A percentile compares a stretch with the other conserved stretches of the same genome.
phyloP scores from a whole-genome alignment of 1,140 invertebrate species.

The Anastatus disparis region DNA sequence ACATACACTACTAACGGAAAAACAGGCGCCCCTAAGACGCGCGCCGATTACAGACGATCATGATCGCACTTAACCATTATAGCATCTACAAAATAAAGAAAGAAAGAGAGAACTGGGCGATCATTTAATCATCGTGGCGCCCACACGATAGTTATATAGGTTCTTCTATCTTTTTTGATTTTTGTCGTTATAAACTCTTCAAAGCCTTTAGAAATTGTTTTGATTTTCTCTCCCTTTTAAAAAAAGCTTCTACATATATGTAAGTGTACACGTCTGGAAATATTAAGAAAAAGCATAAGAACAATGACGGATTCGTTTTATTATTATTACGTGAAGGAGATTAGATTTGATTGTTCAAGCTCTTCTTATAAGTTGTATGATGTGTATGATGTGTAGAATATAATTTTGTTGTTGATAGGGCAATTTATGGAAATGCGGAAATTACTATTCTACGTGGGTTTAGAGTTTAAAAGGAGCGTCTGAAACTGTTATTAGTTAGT shows the following conservation, averaged over 20 bases:
- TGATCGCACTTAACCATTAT: constrained; percentile 41
- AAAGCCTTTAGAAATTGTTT: too few species aligned
- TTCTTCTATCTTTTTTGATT: neutral
- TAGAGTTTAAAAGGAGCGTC: neutral
- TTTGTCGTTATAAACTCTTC: neutral
- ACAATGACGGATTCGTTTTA: constrained; percentile 33
- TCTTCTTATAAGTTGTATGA: too few species aligned
- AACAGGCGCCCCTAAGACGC: neutral
- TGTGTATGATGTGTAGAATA: neutral
- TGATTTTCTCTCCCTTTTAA: constrained; percentile 12
- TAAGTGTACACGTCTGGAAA: too few species aligned
- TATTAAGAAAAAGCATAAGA: too few species aligned
- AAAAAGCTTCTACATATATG: too few species aligned
- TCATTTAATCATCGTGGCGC: constrained; percentile 10
- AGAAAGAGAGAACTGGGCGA: neutral
- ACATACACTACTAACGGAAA: too few species aligned
- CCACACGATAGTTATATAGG: too few species aligned
- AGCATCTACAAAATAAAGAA: too few species aligned
- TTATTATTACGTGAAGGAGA: neutral
- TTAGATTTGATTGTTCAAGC: constrained; percentile 15
- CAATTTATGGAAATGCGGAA: constrained; percentile 26
- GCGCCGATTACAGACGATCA: constrained; percentile 47
- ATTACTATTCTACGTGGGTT: constrained; percentile 10
- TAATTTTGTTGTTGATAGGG: constrained; percentile 18
- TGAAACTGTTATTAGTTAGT: constrained; percentile 9